Percentiles rank a stretch among this genome's conserved stretches.
Evolutionary conservation across 37 sponge, comb jelly and placozoan genomes (phyloP).

Genomic region (Bolinopsis microptera): DNA sequence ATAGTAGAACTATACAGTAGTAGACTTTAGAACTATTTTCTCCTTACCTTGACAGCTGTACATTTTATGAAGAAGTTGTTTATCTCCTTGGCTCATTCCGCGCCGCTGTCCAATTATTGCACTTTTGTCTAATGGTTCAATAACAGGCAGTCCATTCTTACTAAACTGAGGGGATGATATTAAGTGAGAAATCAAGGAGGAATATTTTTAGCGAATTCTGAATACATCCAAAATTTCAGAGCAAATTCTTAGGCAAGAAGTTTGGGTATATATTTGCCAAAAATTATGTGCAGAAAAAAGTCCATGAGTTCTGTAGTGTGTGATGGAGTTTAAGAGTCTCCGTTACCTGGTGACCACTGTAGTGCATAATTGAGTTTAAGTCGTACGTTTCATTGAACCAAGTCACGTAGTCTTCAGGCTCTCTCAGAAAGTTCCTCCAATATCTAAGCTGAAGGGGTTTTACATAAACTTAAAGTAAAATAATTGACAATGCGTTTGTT

Average conservation of each 20-base stretch:
- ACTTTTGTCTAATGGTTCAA: background rate
- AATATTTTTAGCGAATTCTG: too few relatives aligned
- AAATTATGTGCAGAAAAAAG: too few relatives aligned
- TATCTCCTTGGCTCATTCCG: conserved; percentile 31
- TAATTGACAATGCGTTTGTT: too few relatives aligned
- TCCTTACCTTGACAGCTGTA: conserved; percentile 53
- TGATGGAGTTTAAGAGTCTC: too few relatives aligned
- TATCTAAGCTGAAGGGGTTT: conserved; percentile 20
- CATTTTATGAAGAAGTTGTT: conserved; percentile 24
- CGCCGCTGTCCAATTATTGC: conserved; percentile 16
- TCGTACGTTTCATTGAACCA: conserved; percentile 67
- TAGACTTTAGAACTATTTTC: too few relatives aligned
- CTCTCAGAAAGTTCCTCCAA: conserved; percentile 42
- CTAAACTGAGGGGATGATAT: conserved; percentile 57
- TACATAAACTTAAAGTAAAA: too few relatives aligned
- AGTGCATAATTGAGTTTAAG: conserved; percentile 66
- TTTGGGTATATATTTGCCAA: too few relatives aligned
- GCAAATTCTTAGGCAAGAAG: too few relatives aligned
- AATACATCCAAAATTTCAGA: too few relatives aligned
- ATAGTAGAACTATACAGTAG: too few relatives aligned
- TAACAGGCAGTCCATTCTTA: background rate
- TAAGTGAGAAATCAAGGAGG: too few relatives aligned
- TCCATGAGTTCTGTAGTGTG: too few relatives aligned
- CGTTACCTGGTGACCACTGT: conserved; percentile 59
- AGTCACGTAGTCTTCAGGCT: background rate